Evolutionary conservation across 2,888 invertebrate species (phyloP).

Genomic region (Eutolmus rufibarbis): DNA sequence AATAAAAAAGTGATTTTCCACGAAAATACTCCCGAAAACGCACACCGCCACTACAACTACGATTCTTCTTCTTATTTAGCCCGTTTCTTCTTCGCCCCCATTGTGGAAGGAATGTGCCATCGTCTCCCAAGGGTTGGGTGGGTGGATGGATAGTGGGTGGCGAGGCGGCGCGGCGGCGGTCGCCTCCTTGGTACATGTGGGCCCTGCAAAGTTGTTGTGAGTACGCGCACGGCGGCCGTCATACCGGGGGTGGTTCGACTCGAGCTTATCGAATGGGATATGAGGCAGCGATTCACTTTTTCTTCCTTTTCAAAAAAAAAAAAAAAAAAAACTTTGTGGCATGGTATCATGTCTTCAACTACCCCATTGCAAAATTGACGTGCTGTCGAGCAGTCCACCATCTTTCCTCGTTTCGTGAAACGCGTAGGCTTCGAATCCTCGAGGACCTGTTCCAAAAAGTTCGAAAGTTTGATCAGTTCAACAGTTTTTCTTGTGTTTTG

Average conservation of each 20-base stretch:
- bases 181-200: slow-evolving; percentile 41
- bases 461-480: neutral
- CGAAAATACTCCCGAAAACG: slow-evolving; percentile 43
- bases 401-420: slow-evolving; percentile 1
- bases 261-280: slow-evolving; percentile 47
- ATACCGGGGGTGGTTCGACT: slow-evolving; percentile 46
- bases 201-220: slow-evolving; percentile 43
- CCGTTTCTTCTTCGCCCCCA: neutral
- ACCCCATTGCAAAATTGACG: slow-evolving; percentile 47
- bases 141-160: neutral
- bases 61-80: neutral
- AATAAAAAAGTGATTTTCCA: slow-evolving; percentile 44
- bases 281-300: slow-evolving; percentile 34
- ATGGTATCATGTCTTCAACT: slow-evolving; percentile 44
- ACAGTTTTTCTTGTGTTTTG: slow-evolving; percentile 5
- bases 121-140: neutral
- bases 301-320: neutral
- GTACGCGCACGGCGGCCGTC: slow-evolving; percentile 47
- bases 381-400: slow-evolving; percentile 45
- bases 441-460: neutral
- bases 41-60: slow-evolving; percentile 37
- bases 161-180: neutral
- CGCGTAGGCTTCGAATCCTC: neutral
- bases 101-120: slow-evolving; percentile 38
- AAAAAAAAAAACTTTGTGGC: slow-evolving; percentile 35